Evolutionary conservation across 1,140 invertebrate genomes (phyloP), one percentile per base, ranked within the genome.

Genomic region (Aethina tumida): DNA sequence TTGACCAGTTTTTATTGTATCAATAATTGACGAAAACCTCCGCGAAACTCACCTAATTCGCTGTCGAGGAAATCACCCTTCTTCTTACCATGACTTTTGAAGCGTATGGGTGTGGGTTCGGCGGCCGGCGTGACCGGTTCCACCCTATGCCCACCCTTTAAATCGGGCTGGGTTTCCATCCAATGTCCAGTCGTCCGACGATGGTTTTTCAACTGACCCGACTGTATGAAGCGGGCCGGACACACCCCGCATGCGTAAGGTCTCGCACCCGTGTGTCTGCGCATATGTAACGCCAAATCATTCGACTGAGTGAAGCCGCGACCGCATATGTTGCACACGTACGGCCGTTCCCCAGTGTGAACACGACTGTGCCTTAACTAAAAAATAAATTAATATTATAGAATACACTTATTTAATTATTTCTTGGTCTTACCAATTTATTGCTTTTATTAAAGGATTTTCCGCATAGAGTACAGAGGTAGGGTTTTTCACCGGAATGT

Each of bases 401-500:
- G 7, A 14, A 5, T 13, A 34, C 24, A n/a, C 9, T 2, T 30
- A 7, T 17, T 29, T 16, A 3, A 26, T 26, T 6, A 12, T 34
- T 10, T 17, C n/a, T 25, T 26, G 18, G 0, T 46, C 51, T 53
- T 47, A 62, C 56, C 55, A 61, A 45, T 55, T 61, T 63, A 43
- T 61, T 63, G 36, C 59, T 63, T 37, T 63, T 63, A 41, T 61
- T 61, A 39, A 63, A 63, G 1, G 60, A 58, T 36, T 61, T 61
- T 15, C 69, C 68, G 49, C 70, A 74, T 2, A 69, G 64, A 27
- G 70, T 70, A 48, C 71, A 73, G 5, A 69, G 60, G 38, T 71
- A 71, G 3, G 69, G 70, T 39, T 70, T 71, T 50, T 71, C 69
- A 5, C 69, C 69, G 2, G 69, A 70, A 44, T 73, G 70, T 4